Evolutionary conservation across 2,888 invertebrate genomes (phyloP), one percentile per base, ranked within the genome.

Genomic region (Synergus itoensis): DNA sequence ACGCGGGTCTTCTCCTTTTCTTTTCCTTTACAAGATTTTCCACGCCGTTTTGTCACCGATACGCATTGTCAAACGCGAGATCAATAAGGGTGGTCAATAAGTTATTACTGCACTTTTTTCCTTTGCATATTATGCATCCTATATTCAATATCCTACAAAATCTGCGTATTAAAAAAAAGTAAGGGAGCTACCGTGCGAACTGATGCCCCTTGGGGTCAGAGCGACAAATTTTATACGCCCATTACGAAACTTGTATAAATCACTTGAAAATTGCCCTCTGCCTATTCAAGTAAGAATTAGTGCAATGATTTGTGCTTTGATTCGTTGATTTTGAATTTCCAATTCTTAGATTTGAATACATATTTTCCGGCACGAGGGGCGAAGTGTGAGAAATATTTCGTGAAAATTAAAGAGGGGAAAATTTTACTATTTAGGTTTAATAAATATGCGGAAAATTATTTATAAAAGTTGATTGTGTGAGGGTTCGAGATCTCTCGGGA

Each of bases 191-290:
- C 53, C 53, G 73, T 73, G 73, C 73, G 73, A 73, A 73, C 73
- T 36, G 11, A 11, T n/a, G 18, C 7, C 18, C 65, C 41, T 65
- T n/a, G 36, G 73, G 69, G 73, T 11, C 36, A 73, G 16, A 5
- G 16, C 53, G 28, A 5, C n/a, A 40, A n/a, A 53, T 57, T 73
- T 53, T 73, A 53, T 36, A 73, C 12, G 53, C 48, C 73, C 53
- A 73, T 53, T 53, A 73, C n/a, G 73, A 53, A 73, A 73, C 28
- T 73, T 73, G 36, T 73, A 73, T 73, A 73, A 73, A 73, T 73
- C 73, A 73, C 73, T 73, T 73, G 48, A 53, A 73, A 73, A 53
- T 0, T 53, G 53, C 9, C 48, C 73, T 21, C 60, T 5, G 1
- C 40, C 73, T 45, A 69, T 69, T 41, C 16, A 73, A 43, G 14